Base-by-base conservation (phyloP, 2,113 vertebrate species). In the Macaca mulatta region DNA sequence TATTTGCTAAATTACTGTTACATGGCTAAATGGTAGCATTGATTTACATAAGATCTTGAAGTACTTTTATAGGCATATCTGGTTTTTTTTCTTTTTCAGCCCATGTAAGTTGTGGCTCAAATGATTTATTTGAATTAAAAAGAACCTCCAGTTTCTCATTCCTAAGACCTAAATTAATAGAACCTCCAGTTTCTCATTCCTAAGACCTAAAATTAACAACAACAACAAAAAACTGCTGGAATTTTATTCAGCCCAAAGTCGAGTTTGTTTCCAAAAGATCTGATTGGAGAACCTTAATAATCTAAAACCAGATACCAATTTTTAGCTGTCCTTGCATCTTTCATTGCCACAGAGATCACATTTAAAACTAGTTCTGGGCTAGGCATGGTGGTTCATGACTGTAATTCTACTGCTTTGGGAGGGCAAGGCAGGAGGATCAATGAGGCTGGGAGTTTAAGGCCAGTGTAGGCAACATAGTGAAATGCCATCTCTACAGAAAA, bases 11-110 rank as follows among this genome's bases (percentile, higher is more conserved):
- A 67, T 94, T 57, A 87, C 78, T 92, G 64, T 90, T 83, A 95
- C 95, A 96, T 90, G 87, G 25, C 74, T 83, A 70, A 91, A 83
- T 80, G 16, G 30, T 87, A n/a, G 38, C 23, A 48, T 17, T 92
- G 57, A 96, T 96, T 96, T 82, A 93, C 89, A 92, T 72, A 93
- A 93, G 75, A 90, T 50, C 70, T 95, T 88, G 69, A 92, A 90
- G 22, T 87, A 70, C 20, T 96, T 94, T 96, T 59, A 84, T 75
- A 83, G 40, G 20, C 61, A 92, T 25, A 92, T 93, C 86, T 93
- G 43, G 2, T 4, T 64, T 1, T 83, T 97, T 96, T 87, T 16
- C 5, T 97, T 95, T 50, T 50, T 40, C 38, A 70, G 40, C 8
- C 84, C 45, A 94, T 6, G 72, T 22, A 55, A 90, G 72, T 45